Evolutionary conservation across 1,140 invertebrate species (phyloP).

Genomic region (Drosophila azteca): DNA sequence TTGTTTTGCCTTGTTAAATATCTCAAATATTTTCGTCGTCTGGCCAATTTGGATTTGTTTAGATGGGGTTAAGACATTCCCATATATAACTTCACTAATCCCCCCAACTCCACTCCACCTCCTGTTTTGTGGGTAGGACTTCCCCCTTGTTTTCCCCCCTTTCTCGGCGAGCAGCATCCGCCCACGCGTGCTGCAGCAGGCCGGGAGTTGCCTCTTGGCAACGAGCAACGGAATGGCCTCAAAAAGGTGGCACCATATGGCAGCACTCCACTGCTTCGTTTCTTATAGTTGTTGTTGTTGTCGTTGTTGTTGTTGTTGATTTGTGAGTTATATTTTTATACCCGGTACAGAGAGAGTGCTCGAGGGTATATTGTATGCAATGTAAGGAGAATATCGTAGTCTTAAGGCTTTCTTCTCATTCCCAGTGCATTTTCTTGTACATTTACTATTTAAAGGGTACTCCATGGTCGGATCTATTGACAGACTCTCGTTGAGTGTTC

Average conservation of each 20-base stretch:
- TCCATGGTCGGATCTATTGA: no score
- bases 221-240: constrained; percentile 13
- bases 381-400: no score
- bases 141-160: constrained; percentile 20
- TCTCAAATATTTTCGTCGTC: constrained; percentile 67
- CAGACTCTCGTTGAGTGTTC: constrained; percentile 45
- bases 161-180: constrained; percentile 26
- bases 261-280: constrained; percentile 40
- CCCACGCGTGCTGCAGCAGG: constrained; percentile 30
- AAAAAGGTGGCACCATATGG: constrained; percentile 79
- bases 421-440: no score
- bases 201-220: constrained; percentile 43
- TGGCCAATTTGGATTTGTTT: constrained; percentile 74
- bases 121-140: constrained; percentile 14
- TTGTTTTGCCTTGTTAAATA: constrained; percentile 76
- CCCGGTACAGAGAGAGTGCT: no score
- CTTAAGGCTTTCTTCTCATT: no score
- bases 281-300: no score
- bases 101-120: constrained; percentile 28
- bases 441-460: no score
- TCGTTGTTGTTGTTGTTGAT: constrained; percentile 28
- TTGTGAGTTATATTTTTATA: constrained; percentile 63
- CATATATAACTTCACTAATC: constrained; percentile 76
- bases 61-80: constrained; percentile 81
- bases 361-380: no score